Evolutionary conservation across 2,797 vertebrate genomes (phyloP).

Genomic region (Phrynocephalus vlangalii): DNA sequence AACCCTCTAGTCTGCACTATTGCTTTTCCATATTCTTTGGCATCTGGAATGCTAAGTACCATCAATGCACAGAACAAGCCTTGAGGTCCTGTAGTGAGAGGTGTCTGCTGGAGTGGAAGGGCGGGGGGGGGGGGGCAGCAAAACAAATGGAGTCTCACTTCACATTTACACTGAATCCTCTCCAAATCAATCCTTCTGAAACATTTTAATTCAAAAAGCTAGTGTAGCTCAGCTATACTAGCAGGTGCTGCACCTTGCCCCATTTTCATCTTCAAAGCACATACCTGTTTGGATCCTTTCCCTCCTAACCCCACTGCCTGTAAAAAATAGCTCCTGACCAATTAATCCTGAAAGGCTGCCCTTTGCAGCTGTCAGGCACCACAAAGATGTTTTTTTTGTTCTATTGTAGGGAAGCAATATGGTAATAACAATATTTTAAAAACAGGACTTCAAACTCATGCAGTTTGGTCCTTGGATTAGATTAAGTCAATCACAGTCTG

Average conservation of each 20-base stretch:
- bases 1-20: background rate
- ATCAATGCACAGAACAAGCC: background rate
- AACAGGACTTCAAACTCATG: background rate
- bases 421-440: background rate
- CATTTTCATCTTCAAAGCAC: background rate
- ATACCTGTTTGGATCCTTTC: background rate
- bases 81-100: background rate
- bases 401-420: background rate
- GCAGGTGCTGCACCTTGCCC: background rate
- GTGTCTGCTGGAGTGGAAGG: background rate
- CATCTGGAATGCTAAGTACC: background rate
- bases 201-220: background rate
- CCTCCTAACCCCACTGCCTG: too few relatives aligned
- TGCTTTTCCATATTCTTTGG: background rate
- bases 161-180: background rate
- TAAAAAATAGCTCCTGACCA: background rate
- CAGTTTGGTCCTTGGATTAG: background rate
- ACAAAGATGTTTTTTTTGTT: background rate
- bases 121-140: background rate
- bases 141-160: background rate
- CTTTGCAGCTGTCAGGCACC: background rate
- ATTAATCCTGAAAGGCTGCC: background rate
- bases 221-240: background rate
- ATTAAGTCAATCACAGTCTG: background rate
- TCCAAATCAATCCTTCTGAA: background rate